Evolutionary conservation across 2,113 vertebrate genomes (phyloP).

Genomic region (Plectropomus leopardus): DNA sequence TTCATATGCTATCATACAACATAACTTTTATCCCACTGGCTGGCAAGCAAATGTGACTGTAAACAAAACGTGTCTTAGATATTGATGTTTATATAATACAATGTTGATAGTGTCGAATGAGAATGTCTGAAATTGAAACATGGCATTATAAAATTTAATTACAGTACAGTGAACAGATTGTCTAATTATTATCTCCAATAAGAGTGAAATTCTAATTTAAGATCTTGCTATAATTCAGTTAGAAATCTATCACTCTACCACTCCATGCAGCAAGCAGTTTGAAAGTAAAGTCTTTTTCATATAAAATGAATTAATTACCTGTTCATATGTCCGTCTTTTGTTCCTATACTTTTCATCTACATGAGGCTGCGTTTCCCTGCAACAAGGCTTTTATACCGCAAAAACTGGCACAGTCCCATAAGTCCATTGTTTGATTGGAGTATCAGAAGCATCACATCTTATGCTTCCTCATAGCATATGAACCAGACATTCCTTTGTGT

Average conservation of each 20-base stretch:
- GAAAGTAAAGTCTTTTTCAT: neutral
- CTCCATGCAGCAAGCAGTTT: neutral
- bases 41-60: neutral
- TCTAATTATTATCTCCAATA: neutral
- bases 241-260: too few species aligned
- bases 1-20: too few species aligned
- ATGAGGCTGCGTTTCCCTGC: neutral
- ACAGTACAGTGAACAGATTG: too few species aligned
- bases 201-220: neutral
- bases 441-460: neutral
- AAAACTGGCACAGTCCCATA: slow-evolving; percentile 18
- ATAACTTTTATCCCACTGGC: neutral
- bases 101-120: neutral
- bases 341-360: neutral
- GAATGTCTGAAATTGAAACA: too few species aligned
- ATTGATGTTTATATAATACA: neutral
- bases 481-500: neutral
- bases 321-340: neutral
- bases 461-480: neutral
- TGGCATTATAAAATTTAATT: neutral
- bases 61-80: neutral
- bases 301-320: slow-evolving; percentile 37
- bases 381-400: neutral
- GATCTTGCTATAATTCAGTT: neutral
- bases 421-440: neutral